Evolutionary conservation across 2,888 invertebrate genomes (phyloP).

Genomic region (Octodonta nipae): DNA sequence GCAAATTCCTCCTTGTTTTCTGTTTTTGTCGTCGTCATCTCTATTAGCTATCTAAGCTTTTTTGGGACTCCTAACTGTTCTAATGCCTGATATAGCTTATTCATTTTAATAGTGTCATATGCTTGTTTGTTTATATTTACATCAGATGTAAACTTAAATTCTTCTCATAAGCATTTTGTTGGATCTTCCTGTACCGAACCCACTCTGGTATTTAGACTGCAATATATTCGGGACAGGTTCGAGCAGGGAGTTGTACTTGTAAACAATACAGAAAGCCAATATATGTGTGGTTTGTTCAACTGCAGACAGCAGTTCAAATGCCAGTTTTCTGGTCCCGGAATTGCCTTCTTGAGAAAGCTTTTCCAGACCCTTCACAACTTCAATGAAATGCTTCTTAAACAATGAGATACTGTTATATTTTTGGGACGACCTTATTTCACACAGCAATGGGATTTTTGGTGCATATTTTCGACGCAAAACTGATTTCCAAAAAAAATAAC

Average conservation of each 20-base stretch:
- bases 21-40: too few relatives aligned
- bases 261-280: neutral
- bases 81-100: too few relatives aligned
- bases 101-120: too few relatives aligned
- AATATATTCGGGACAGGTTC: slow-evolving; percentile 1
- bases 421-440: slow-evolving; percentile 4
- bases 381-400: slow-evolving; percentile 3
- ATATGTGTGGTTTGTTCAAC: slow-evolving; percentile 1
- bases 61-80: too few relatives aligned
- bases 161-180: too few relatives aligned
- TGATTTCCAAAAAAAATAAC: slow-evolving; percentile 3
- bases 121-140: too few relatives aligned
- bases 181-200: too few relatives aligned
- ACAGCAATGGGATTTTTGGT: slow-evolving; percentile 3
- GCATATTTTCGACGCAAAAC: slow-evolving; percentile 2
- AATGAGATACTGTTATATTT: slow-evolving; percentile 3
- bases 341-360: slow-evolving; percentile 5
- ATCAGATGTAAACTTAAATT: too few relatives aligned
- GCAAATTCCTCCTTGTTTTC: too few relatives aligned
- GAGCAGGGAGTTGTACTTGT: neutral
- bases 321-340: slow-evolving; percentile 1
- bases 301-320: slow-evolving; percentile 2
- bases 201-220: too few relatives aligned
- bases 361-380: slow-evolving; percentile 3
- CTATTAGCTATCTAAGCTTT: too few relatives aligned